Base-by-base conservation (phyloP, 2,797 vertebrate species). In the Pseudomugil tenellus region DNA sequence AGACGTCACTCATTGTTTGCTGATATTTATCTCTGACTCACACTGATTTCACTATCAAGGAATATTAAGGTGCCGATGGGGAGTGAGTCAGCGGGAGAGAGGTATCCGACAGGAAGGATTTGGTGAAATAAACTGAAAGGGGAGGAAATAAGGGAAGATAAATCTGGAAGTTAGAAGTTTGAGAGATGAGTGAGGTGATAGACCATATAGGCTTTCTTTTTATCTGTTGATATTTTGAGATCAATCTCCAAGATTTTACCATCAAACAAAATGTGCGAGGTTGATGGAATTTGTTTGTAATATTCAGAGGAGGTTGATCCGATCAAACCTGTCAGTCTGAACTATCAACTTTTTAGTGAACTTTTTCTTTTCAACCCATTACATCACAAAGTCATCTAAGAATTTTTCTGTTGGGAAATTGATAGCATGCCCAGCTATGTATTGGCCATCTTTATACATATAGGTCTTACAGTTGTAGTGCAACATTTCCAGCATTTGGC, bases 1-100 rank as follows among this genome's bases (percentile, higher is more conserved):
- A 77, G 63, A 78, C 64, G 81, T 88, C 83, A 74, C 74, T 83
- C 84, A 68, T 48, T 84, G 85, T 89, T 91, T 90, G 84, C 81
- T 60, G 83, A 84, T 83, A 88, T 88, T 81, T 90, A 84, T 87
- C 83, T 71, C 63, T 58, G 63, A 75, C 67, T 87, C 78, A 62
- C 73, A 74, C 54, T 89, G 80, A 89, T 90, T 90, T 76, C 39
- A 23, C 71, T 70, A 72, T 83, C 75, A 52, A 79, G 63, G 70
- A 74, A 34, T 21, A 63, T 65, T 26, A 63, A 70, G 65, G 41
- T 23, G 62, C 48, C 59, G 81, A 70, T 19, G 35, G 72, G 72
- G 60, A 70, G 58, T 1, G 31, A 70, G 62, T 46, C 73, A 0
- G 53, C 7, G 46, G 72, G 66, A 72, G 70, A 67, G 52, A 74